Evolutionary conservation across 2,797 vertebrate genomes (phyloP).

Genomic region (Acrossocheilus fasciatus): DNA sequence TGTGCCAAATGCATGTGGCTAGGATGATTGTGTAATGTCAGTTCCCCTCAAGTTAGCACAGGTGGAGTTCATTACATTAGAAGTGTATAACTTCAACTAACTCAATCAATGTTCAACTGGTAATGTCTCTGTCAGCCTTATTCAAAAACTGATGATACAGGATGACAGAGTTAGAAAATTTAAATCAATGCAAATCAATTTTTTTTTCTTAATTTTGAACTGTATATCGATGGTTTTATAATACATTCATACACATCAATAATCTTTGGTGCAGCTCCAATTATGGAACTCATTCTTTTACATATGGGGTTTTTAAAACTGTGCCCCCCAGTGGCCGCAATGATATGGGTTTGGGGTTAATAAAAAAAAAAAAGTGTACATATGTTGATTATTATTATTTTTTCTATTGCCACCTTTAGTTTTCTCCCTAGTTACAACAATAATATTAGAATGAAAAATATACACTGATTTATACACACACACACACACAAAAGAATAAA

Average conservation of each 20-base stretch:
- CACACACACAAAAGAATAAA: too few species aligned
- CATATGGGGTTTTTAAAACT: background rate
- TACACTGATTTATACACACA: too few species aligned
- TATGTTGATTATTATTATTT: background rate
- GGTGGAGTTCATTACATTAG: background rate
- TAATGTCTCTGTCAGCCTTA: background rate
- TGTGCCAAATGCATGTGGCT: background rate
- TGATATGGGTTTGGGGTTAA: background rate
- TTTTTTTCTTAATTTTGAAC: too few species aligned
- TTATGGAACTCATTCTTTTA: background rate
- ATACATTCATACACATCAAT: background rate
- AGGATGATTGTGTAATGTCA: background rate
- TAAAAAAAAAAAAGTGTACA: background rate
- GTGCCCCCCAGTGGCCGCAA: too few species aligned
- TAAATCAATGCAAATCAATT: background rate
- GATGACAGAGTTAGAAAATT: background rate
- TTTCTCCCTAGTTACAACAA: background rate
- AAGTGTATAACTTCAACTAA: conserved; percentile 15
- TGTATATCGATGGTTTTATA: background rate
- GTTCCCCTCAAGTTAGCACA: background rate
- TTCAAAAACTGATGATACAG: background rate
- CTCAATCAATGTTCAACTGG: conserved; percentile 27
- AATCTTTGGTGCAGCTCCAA: background rate
- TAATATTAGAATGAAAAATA: too few species aligned
- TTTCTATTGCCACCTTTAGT: too few species aligned